Evolutionary conservation across 2,888 invertebrate genomes (phyloP).

Genomic region (Sinohyriopsis cumingii): DNA sequence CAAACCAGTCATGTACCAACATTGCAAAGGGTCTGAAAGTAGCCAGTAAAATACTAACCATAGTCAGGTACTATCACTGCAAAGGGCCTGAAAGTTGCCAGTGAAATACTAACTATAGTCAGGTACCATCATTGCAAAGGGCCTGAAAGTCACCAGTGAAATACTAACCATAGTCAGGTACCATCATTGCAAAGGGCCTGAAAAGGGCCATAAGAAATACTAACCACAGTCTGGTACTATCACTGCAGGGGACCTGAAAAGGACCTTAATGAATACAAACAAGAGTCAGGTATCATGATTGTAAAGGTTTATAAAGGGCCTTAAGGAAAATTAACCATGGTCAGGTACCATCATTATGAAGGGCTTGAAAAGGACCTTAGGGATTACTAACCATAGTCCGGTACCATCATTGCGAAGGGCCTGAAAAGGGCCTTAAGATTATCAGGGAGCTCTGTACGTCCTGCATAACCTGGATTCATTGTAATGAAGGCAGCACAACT

Average conservation of each 20-base stretch:
- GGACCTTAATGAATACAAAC: constrained; percentile 78
- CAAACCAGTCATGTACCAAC: constrained; percentile 92
- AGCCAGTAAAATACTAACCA: constrained; percentile 73
- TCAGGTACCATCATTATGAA: constrained; percentile 95
- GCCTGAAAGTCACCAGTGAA: constrained; percentile 86
- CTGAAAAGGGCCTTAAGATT: constrained; percentile 90
- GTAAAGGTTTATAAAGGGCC: constrained; percentile 89
- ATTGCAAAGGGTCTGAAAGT: constrained; percentile 89
- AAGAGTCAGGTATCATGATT: constrained; percentile 92
- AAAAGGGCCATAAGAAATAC: constrained; percentile 83
- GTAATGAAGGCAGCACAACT: constrained; percentile 91
- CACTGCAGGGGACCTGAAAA: constrained; percentile 91
- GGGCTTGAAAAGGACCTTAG: constrained; percentile 89
- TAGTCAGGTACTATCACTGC: constrained; percentile 96
- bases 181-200: constrained; percentile 92
- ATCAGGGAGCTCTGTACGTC: constrained; percentile 89
- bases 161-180: constrained; percentile 79
- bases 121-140: constrained; percentile 93
- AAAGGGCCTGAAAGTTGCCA: constrained; percentile 86
- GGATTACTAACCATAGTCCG: constrained; percentile 86
- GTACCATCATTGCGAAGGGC: constrained; percentile 93
- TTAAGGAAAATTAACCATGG: constrained; percentile 85
- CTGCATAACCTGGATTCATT: constrained; percentile 94
- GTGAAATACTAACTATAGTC: constrained; percentile 75
- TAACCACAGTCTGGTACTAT: constrained; percentile 93